Evolutionary conservation across 35 echinoderm and acorn worm genomes (phyloP), one percentile per base, ranked within the genome.

Genomic region (Apostichopus californicus): DNA sequence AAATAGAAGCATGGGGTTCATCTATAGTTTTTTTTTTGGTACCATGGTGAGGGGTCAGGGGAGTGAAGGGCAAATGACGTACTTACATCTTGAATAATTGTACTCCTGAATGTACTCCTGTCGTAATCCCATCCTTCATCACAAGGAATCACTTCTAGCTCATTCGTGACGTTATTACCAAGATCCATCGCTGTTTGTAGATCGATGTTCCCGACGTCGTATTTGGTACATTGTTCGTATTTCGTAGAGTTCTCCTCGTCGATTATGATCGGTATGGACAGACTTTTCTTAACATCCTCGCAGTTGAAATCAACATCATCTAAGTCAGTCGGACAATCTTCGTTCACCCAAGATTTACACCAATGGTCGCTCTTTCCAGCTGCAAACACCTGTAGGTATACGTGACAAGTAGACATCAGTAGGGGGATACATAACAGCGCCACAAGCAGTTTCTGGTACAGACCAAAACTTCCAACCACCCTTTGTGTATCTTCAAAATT

Each of bases 111-210:
- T 46, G 34, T 46, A 46, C 34, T 89, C 28, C 63, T 2, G 26
- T 89, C 86, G 46, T 89, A 63, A 1, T 66, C 86, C 86, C 86
- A 89, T 68, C 86, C 86, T 5, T 89, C 23, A 9, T 89, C 86
- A 46, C 86, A 89, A 12, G 86, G 63, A 13, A 89, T 73, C 28
- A 24, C 28, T 5, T 73, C 68, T 9, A 28, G 57, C 5, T 6
- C n/a, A n/a, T n/a, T 25, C 21, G 17, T 13, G 57, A 72, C 34
- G 14, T 10, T 46, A 23, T 89, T 11, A 8, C 22, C 68, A 26
- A 46, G 20, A 60, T 2, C 23, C 8, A 46, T 72, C 3, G 86
- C 86, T 24, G 86, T 46, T 56, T 89, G 21, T 5, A 89, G 61
- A 57, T 89, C 86, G 46, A 89, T 54, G 6, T 57, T 64, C 0